Evolutionary conservation across 2,888 invertebrate genomes (phyloP).

Genomic region (Plebejus argus): DNA sequence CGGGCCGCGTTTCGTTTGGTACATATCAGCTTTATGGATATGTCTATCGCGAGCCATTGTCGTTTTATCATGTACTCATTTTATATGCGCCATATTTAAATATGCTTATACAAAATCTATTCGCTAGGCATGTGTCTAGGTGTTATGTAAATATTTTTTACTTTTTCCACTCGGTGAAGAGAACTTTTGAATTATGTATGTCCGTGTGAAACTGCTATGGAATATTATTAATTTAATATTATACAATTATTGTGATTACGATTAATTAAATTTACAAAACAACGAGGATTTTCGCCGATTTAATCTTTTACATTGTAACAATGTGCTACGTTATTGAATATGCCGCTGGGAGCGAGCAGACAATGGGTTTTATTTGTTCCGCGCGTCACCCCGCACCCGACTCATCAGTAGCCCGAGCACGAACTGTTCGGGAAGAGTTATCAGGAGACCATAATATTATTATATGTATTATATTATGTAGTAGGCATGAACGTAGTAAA

Average conservation of each 20-base stretch:
- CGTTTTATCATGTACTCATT: constrained; percentile 35
- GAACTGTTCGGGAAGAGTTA: too few relatives aligned
- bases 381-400: neutral
- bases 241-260: neutral
- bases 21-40: constrained; percentile 39
- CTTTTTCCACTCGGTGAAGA: neutral
- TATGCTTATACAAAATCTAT: constrained; percentile 36
- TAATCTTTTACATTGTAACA: neutral
- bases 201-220: neutral
- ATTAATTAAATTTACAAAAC: neutral
- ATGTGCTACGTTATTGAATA: neutral
- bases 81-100: constrained; percentile 37
- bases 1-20: constrained; percentile 25
- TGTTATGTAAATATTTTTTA: neutral
- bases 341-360: neutral
- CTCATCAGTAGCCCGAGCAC: neutral
- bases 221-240: neutral
- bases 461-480: too few relatives aligned
- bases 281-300: constrained; percentile 10
- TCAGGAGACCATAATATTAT: too few relatives aligned
- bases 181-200: neutral
- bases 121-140: constrained; percentile 32
- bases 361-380: neutral
- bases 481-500: too few relatives aligned
- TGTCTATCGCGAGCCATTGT: constrained; percentile 15